Conservation (phyloP, 2,797 vertebrate genomes). For the Bufotes viridis region DNA sequence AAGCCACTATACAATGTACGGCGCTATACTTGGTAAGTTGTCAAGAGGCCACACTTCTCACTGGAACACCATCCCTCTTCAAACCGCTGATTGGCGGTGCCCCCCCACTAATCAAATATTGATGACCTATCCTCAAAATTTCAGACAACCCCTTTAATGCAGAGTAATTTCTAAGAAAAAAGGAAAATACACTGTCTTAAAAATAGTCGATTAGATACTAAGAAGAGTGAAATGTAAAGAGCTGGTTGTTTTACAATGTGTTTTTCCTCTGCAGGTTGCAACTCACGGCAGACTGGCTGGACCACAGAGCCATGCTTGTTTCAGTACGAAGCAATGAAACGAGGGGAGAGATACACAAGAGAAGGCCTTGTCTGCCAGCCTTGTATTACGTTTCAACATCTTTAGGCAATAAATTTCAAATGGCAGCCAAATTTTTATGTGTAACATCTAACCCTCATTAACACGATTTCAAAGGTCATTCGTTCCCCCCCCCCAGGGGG, state of each 20-base stretch:
- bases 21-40: too few species aligned
- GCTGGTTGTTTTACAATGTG: conserved; percentile 2
- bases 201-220: neutral
- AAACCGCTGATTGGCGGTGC: too few species aligned
- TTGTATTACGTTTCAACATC: conserved; percentile 53
- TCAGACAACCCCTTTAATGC: neutral
- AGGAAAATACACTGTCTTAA: neutral
- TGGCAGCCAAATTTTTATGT: conserved; percentile 58
- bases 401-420: conserved; percentile 57
- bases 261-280: conserved; percentile 19
- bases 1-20: too few species aligned
- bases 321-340: neutral
- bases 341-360: conserved; percentile 41
- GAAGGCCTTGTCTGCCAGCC: conserved; percentile 39
- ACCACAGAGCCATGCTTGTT: conserved; percentile 46
- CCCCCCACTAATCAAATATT: too few species aligned
- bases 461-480: conserved; percentile 43
- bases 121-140: neutral
- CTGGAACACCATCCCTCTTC: too few species aligned
- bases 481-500: conserved; percentile 37
- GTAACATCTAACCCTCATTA: conserved; percentile 62
- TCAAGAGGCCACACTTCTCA: too few species aligned
- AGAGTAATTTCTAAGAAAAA: neutral
- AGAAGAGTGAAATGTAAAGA: neutral
- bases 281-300: neutral